Conservation (phyloP, 2,888 invertebrate genomes). For the Philereme vetulata region DNA sequence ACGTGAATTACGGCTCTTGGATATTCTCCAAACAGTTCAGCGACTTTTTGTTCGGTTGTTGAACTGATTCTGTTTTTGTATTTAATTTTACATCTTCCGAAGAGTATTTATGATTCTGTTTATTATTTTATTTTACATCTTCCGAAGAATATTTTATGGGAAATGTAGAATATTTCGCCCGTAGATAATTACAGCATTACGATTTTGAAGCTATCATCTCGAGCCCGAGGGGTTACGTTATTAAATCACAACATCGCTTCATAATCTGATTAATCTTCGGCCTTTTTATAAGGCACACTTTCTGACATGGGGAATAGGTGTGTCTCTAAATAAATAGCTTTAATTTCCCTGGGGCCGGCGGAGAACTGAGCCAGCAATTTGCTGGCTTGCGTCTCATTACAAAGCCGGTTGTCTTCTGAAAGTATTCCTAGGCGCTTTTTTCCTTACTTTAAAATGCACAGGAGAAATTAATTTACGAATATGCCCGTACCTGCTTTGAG, state of each 20-base stretch:
- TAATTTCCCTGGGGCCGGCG: conserved; percentile 67
- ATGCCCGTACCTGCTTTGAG: background rate
- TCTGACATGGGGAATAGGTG: conserved; percentile 49
- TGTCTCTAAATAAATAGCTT: conserved; percentile 62
- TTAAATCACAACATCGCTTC: conserved; percentile 34
- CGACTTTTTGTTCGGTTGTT: background rate
- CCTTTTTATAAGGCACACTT: conserved; percentile 38
- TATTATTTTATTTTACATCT: background rate
- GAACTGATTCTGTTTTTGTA: conserved; percentile 3
- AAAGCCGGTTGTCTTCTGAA: conserved; percentile 54
- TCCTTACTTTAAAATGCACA: conserved; percentile 9
- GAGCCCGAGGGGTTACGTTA: conserved; percentile 24
- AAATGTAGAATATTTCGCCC: conserved; percentile 9
- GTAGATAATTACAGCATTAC: conserved; percentile 14
- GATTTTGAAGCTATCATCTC: conserved; percentile 33
- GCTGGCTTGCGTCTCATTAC: conserved; percentile 59
- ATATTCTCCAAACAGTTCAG: conserved; percentile 11
- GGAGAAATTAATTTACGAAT: background rate
- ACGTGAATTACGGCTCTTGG: conserved; percentile 24
- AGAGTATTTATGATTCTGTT: conserved; percentile 6
- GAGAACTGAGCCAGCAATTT: conserved; percentile 57
- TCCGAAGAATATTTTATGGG: background rate
- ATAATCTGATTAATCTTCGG: conserved; percentile 36
- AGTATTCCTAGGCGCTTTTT: conserved; percentile 41
- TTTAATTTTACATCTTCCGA: background rate